A percentile compares a stretch with the other conserved stretches of the same genome.
Conservation (phyloP, 2,113 vertebrate genomes). For the Ageneiosus marmoratus region DNA sequence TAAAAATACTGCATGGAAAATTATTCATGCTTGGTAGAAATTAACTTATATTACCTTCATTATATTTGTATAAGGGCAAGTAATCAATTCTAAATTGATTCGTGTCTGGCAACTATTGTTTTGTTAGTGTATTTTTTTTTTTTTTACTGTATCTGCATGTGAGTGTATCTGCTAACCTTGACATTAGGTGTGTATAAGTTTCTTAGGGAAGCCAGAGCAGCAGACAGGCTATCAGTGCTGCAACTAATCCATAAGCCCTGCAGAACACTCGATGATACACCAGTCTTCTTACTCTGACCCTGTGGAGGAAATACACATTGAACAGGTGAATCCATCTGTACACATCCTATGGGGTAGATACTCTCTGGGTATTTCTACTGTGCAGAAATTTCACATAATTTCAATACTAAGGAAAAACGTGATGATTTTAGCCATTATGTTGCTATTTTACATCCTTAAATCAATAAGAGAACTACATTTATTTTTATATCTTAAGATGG, state of each 20-base stretch:
- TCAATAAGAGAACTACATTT: neutral
- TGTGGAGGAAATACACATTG: constrained; percentile 12
- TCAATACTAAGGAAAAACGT: neutral
- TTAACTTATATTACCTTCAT: neutral
- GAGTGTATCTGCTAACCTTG: constrained; percentile 40
- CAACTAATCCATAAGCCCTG: constrained; percentile 51
- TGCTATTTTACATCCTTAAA: neutral
- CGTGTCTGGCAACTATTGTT: neutral
- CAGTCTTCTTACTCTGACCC: constrained; percentile 53
- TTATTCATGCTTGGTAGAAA: neutral
- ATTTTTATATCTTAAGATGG: neutral
- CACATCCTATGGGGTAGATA: neutral
- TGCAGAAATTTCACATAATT: neutral
- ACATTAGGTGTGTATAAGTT: constrained; percentile 55
- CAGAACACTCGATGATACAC: constrained; percentile 51
- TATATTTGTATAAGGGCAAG: neutral
- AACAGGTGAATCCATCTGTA: neutral
- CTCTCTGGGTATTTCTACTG: neutral
- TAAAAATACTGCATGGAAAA: neutral
- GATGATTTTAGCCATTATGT: neutral
- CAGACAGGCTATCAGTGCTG: constrained; percentile 50
- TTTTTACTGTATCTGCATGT: neutral
- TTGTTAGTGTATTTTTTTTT: neutral
- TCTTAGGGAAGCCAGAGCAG: constrained; percentile 49
- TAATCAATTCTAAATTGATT: neutral